phyloP scores from a whole-genome alignment of 1,140 invertebrate genomes.

The Drosophila parabipectinata region DNA sequence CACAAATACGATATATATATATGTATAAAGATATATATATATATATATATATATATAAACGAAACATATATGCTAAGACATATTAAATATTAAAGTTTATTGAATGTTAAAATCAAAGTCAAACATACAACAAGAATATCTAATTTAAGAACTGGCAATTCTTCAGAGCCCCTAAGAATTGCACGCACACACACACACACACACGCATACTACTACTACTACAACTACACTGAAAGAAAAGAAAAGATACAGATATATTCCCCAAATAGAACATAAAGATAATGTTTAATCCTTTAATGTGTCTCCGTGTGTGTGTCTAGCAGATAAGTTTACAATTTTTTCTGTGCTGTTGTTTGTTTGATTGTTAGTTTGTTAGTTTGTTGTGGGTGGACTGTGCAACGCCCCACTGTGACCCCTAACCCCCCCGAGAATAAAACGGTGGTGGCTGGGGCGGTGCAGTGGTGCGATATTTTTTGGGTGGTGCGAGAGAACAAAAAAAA shows the following conservation, averaged over 20 bases:
- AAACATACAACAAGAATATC: conserved; percentile 18
- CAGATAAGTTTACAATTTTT: conserved; percentile 52
- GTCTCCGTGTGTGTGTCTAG: conserved; percentile 49
- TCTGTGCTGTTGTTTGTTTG: conserved; percentile 31
- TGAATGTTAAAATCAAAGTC: conserved; percentile 42
- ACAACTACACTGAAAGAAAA: background rate
- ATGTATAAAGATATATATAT: conserved; percentile 37
- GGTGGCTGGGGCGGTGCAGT: background rate
- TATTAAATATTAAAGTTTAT: conserved; percentile 53
- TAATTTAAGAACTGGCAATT: conserved; percentile 28
- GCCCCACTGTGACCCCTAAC: too few relatives aligned
- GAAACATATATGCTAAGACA: conserved; percentile 49
- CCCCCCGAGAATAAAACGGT: background rate
- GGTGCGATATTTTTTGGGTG: conserved; percentile 10
- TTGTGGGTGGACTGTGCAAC: conserved; percentile 13
- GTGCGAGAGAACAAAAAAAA: conserved; percentile 43
- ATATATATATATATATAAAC: conserved; percentile 22
- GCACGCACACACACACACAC: background rate
- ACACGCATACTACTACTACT: background rate
- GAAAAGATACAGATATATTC: background rate
- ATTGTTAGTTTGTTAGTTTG: conserved; percentile 43
- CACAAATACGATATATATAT: conserved; percentile 19
- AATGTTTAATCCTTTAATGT: background rate
- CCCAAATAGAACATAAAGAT: background rate
- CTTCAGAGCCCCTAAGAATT: conserved; percentile 45